Percentiles rank a stretch among this genome's conserved stretches.
These are phyloP conservation scores for Amphibalanus amphitrite DNA, from an alignment of 1,140 invertebrate species.

Conservation along the genomic window DNA sequence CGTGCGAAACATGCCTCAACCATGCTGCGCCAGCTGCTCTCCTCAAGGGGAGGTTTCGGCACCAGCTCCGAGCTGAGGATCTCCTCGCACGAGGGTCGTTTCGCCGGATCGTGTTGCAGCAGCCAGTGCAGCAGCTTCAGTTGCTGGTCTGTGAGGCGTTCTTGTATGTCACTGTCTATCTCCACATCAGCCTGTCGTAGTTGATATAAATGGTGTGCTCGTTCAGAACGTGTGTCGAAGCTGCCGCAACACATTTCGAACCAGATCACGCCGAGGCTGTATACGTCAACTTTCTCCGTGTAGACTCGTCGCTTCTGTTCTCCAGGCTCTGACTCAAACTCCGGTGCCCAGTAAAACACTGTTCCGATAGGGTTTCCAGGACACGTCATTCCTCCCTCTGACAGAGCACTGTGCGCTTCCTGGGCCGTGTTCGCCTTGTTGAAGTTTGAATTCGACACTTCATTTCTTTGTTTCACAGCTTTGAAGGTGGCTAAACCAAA, in stretches of 20 bases:
- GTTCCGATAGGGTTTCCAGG: slow-evolving; percentile 80
- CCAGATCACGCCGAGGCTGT: slow-evolving; percentile 73
- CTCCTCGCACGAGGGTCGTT: slow-evolving; percentile 64
- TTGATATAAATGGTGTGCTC: slow-evolving; percentile 51
- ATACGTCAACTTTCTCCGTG: slow-evolving; percentile 82
- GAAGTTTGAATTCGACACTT: too few relatives aligned
- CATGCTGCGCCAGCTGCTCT: slow-evolving; percentile 47
- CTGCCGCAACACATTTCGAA: slow-evolving; percentile 86
- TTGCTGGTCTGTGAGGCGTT: slow-evolving; percentile 26
- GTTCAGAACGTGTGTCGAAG: slow-evolving; percentile 70
- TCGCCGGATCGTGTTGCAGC: slow-evolving; percentile 60
- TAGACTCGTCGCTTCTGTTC: slow-evolving; percentile 18
- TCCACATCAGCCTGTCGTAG: slow-evolving; percentile 45
- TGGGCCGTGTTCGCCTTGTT: too few relatives aligned
- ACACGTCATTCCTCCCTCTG: too few relatives aligned
- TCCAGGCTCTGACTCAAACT: slow-evolving; percentile 19
- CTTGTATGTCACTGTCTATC: slow-evolving; percentile 43
- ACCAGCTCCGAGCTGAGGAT: slow-evolving; percentile 59
- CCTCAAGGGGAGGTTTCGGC: slow-evolving; percentile 56
- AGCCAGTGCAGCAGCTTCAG: slow-evolving; percentile 44
- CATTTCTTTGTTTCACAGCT: too few relatives aligned
- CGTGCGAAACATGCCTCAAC: slow-evolving; percentile 9
- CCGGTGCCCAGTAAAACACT: slow-evolving; percentile 57
- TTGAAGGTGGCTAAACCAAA: slow-evolving; percentile 80
- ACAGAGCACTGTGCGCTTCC: too few relatives aligned